Base-by-base conservation (phyloP, 2,113 vertebrate species). In the Hippocampus comes region DNA sequence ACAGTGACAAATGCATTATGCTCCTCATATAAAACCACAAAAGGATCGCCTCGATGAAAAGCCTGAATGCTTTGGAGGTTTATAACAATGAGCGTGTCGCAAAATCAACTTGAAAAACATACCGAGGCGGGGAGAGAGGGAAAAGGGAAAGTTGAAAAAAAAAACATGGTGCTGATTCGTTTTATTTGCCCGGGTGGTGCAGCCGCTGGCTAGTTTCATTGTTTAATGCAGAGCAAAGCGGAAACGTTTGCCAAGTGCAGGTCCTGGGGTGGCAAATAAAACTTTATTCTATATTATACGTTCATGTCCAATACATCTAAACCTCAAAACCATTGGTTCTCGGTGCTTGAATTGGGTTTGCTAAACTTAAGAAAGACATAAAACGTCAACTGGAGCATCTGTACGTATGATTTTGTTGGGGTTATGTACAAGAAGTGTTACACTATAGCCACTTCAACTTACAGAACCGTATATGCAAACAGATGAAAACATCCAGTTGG, bases 51-150 rank as follows among this genome's bases (percentile, higher is more conserved):
- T 78, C 78, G 76, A 78, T 89, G 91, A 85, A 73, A 67, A 76
- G 83, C 75, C 82, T 90, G 78, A 81, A 77, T 75, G 87, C 83
- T 87, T 89, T 75, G 71, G 75, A 67, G 80, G 80, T 88, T 93
- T 86, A 80, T 81, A 90, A 83, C 75, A 84, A 81, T 83, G 65
- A 90, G 89, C 89, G 90, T 77, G 83, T 81, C 61, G 73, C 41
- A 65, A 46, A 65, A 23, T 46, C 63, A 66, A 43, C 41, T 65
- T 11, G 1, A 65, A 46, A 41, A 67, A 27, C 34, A 15, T 30
- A 60, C 23, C 2, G 78, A 75, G 0, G 42, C 76, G 77, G 76
- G n/a, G 43, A n/a, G 57, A 15, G 15, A 53, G 41, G 18, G 53
- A 21, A 14, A 41, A 11, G 9, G 18, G n/a, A 74, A n/a, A 17